phyloP scores from a whole-genome alignment of 2,113 vertebrate species.

The Rostratula benghalensis region DNA sequence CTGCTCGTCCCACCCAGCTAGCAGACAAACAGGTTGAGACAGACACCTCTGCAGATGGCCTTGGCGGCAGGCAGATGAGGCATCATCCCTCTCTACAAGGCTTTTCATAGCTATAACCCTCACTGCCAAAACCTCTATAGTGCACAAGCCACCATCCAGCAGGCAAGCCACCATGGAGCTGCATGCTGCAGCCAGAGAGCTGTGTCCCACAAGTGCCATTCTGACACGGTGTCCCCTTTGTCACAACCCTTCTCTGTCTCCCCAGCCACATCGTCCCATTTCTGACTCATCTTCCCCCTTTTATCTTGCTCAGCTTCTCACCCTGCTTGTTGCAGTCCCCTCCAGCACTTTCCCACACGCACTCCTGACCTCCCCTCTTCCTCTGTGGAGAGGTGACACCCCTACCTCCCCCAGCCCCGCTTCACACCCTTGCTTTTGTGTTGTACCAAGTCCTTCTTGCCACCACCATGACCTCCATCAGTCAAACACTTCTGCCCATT shows the following conservation, averaged over 20 bases:
- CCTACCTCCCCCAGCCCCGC: fast-evolving
- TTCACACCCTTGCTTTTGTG: not conserved
- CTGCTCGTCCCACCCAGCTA: not conserved
- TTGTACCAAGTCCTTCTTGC: not conserved
- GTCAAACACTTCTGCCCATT: not conserved
- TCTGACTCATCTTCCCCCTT: not conserved
- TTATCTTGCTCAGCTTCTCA: not conserved
- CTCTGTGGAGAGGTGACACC: fast-evolving
- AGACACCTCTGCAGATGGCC: not conserved
- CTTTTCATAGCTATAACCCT: not conserved
- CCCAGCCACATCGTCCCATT: not conserved
- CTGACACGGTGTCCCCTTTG: not conserved
- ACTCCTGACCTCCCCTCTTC: not conserved
- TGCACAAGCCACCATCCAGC: fast-evolving
- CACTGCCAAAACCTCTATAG: not conserved
- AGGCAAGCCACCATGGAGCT: not conserved
- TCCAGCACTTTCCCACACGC: not conserved
- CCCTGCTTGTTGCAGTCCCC: not conserved
- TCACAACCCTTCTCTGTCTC: too few relatives aligned
- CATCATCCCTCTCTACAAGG: not conserved
- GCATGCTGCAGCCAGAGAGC: fast-evolving
- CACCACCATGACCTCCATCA: not conserved
- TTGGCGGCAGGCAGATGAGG: not conserved
- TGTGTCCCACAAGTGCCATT: not conserved
- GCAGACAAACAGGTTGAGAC: not conserved